A percentile compares a stretch with the other conserved stretches of the same genome.
phyloP scores from a whole-genome alignment of 2,888 invertebrate species.

The Lycocerus yunnanus region DNA sequence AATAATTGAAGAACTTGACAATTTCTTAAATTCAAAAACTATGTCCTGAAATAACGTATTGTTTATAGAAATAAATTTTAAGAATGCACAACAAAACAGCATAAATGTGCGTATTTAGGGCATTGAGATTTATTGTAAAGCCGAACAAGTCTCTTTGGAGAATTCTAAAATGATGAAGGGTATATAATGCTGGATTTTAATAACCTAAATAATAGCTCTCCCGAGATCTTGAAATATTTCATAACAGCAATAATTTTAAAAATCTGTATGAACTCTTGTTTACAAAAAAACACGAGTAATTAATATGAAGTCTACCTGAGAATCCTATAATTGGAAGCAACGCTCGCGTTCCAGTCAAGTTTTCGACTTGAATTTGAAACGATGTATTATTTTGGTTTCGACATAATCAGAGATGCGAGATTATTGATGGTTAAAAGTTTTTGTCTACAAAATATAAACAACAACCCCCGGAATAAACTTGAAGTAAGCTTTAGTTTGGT shows the following conservation, averaged over 20 bases:
- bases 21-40: background rate
- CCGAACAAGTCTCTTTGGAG: background rate
- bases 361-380: background rate
- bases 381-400: background rate
- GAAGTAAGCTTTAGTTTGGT: background rate
- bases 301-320: background rate
- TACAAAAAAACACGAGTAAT: background rate
- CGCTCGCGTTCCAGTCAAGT: background rate
- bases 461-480: background rate
- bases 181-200: background rate
- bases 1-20: background rate
- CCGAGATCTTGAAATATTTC: background rate
- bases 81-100: background rate
- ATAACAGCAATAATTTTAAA: constrained; percentile 1
- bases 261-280: background rate
- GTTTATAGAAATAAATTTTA: background rate
- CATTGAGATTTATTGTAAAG: background rate
- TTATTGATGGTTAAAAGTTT: background rate
- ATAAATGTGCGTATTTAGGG: background rate
- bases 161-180: constrained; percentile 3
- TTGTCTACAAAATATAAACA: background rate
- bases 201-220: background rate
- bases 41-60: background rate
- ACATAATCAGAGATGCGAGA: background rate
- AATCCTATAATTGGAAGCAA: background rate